A percentile compares a stretch with the other conserved stretches of the same genome.
Conservation (phyloP, 2,113 vertebrate species). For the Morone chrysops region DNA sequence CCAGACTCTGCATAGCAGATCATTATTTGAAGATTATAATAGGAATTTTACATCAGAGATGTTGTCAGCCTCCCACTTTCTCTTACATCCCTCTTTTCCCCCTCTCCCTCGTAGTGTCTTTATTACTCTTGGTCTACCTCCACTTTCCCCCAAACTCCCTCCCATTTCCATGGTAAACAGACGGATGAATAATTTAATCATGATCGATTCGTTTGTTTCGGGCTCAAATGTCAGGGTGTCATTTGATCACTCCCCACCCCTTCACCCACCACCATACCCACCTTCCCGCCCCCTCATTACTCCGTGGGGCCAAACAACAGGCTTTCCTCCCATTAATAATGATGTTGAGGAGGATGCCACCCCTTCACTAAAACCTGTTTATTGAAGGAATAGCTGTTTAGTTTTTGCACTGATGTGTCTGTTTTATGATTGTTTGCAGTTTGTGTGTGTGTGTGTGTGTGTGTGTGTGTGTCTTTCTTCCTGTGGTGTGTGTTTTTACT, state of each 20-base stretch:
- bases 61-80: conserved; percentile 13
- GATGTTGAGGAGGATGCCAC: conserved; percentile 41
- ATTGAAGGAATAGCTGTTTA: conserved; percentile 49
- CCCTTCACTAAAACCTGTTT: conserved; percentile 28
- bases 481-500: conserved; percentile 5
- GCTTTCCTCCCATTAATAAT: conserved; percentile 52
- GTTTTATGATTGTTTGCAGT: conserved; percentile 27
- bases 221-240: conserved; percentile 81
- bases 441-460: not conserved
- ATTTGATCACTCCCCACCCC: conserved; percentile 63
- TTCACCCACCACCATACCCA: not conserved
- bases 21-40: conserved; percentile 11
- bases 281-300: conserved; percentile 53
- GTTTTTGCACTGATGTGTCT: conserved; percentile 43
- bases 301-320: conserved; percentile 36
- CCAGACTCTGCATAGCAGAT: conserved; percentile 6
- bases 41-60: conserved; percentile 11
- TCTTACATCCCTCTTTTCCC: not conserved
- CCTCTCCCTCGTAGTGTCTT: not conserved
- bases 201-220: conserved; percentile 77
- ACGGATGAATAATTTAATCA: conserved; percentile 80
- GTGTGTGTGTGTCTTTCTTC: conserved; percentile 28
- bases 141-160: conserved; percentile 28
- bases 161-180: conserved; percentile 69
- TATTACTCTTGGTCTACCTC: not conserved